A percentile compares a stretch with the other conserved stretches of the same genome.
These are phyloP conservation scores for Notarius quadriscutis DNA, from an alignment of 2,113 vertebrate species.

Conservation along the genomic window DNA sequence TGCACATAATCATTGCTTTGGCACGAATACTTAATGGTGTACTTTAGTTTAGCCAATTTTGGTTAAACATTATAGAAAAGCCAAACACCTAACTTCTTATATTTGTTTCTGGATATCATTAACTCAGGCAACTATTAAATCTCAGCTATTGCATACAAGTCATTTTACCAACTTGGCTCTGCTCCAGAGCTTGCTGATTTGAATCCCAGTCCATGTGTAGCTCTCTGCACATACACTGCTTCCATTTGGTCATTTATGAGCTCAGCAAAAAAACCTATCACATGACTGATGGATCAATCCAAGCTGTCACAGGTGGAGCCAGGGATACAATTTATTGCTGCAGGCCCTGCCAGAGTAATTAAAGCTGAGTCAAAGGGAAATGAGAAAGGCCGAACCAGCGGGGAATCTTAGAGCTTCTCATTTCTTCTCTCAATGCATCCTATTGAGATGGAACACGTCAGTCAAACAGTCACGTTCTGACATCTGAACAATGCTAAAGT, in stretches of 20 bases:
- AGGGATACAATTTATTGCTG: constrained; percentile 46
- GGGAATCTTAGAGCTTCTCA: constrained; percentile 31
- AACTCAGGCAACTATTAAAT: neutral
- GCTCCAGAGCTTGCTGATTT: constrained; percentile 5
- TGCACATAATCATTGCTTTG: neutral
- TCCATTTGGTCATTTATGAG: constrained; percentile 38
- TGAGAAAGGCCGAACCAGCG: constrained; percentile 35
- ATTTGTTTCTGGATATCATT: neutral
- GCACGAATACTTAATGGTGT: neutral
- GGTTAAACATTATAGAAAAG: neutral
- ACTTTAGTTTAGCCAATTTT: neutral
- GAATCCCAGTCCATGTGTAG: constrained; percentile 16
- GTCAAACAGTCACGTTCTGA: constrained; percentile 29
- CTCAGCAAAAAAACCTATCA: constrained; percentile 39
- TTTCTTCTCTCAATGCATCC: constrained; percentile 24
- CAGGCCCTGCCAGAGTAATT: constrained; percentile 45
- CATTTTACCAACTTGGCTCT: neutral
- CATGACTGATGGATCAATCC: constrained; percentile 52
- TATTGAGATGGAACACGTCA: constrained; percentile 36
- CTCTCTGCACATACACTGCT: constrained; percentile 12
- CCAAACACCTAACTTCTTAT: neutral
- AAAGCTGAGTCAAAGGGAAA: constrained; percentile 49
- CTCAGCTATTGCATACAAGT: neutral
- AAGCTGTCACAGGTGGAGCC: constrained; percentile 47
- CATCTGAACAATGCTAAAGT: constrained; percentile 1